Conservation (phyloP, 1,140 invertebrate genomes). For the Apis dorsata region DNA sequence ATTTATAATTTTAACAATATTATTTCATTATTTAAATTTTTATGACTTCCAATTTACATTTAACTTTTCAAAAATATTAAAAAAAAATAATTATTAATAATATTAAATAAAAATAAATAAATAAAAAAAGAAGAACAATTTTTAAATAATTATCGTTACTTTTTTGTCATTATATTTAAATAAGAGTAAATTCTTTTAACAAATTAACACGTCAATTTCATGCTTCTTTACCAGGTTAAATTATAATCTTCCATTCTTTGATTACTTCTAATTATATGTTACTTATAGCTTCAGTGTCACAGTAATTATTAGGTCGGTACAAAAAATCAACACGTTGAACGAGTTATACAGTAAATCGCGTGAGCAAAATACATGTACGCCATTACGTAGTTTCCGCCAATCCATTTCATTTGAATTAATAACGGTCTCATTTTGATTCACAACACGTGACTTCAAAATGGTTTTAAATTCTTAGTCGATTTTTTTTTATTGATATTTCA, state of each 20-base stretch:
- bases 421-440: background rate
- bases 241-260: background rate
- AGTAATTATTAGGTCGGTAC: slow-evolving; percentile 25
- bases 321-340: slow-evolving; percentile 28
- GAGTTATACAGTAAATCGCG: slow-evolving; percentile 3
- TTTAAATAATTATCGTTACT: background rate
- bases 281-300: background rate
- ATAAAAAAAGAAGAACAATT: background rate
- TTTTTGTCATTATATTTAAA: background rate
- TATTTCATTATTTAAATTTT: background rate
- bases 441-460: background rate
- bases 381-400: slow-evolving; percentile 20
- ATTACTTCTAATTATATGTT: slow-evolving; percentile 21
- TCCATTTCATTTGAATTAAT: slow-evolving; percentile 36
- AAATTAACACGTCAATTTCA: background rate
- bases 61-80: background rate
- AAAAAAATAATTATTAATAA: too few relatives aligned
- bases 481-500: too few relatives aligned
- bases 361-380: background rate
- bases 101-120: background rate
- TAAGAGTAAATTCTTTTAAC: background rate
- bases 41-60: background rate
- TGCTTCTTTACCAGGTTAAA: background rate
- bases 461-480: background rate
- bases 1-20: background rate